phyloP scores from a whole-genome alignment of 2,888 invertebrate genomes.

The Eurytoma californica region DNA sequence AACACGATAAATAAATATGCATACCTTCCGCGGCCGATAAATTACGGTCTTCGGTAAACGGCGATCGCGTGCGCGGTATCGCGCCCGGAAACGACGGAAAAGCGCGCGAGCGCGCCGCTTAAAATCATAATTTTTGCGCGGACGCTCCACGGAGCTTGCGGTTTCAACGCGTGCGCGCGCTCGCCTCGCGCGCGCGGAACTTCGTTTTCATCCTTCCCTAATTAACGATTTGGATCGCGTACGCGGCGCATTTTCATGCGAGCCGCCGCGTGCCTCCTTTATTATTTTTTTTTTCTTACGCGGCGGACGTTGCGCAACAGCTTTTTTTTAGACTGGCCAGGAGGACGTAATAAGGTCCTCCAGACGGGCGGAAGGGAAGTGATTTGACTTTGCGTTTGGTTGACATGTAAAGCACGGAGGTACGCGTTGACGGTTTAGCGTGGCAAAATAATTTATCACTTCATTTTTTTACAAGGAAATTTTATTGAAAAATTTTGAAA shows the following conservation, averaged over 20 bases:
- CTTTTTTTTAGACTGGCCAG: background rate
- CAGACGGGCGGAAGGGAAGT: too few relatives aligned
- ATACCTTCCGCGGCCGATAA: too few relatives aligned
- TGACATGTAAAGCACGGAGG: too few relatives aligned
- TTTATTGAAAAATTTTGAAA: too few relatives aligned
- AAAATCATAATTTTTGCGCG: background rate
- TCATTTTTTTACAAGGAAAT: too few relatives aligned
- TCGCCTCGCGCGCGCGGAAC: conserved; percentile 10
- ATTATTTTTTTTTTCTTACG: background rate
- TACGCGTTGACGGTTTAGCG: too few relatives aligned
- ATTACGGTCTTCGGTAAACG: too few relatives aligned
- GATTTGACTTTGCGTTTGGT: too few relatives aligned
- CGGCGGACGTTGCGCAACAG: conserved; percentile 22
- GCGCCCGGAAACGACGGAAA: background rate
- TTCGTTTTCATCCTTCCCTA: conserved; percentile 37
- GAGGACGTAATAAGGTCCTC: background rate
- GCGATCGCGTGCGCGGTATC: too few relatives aligned
- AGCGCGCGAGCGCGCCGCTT: background rate
- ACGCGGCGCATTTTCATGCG: conserved; percentile 1
- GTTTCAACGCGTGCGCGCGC: conserved; percentile 1
- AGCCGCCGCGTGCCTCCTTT: background rate
- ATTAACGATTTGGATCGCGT: conserved; percentile 37
- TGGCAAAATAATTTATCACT: too few relatives aligned
- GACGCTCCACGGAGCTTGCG: conserved; percentile 27
- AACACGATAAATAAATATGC: too few relatives aligned